Conservation (phyloP, 2,797 vertebrate genomes). For the Garrulus glandarius region DNA sequence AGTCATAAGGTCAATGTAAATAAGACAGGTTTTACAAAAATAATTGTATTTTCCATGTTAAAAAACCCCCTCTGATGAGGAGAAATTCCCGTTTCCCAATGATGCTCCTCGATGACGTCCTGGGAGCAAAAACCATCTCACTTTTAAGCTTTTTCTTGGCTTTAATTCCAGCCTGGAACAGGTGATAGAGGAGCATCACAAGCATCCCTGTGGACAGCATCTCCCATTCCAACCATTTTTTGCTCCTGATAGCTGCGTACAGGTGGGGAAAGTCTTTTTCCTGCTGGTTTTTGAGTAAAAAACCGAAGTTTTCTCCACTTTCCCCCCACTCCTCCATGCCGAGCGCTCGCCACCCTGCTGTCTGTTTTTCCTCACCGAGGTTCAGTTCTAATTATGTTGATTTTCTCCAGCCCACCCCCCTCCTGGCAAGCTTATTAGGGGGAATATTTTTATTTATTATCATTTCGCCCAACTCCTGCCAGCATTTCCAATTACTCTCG, state of each 20-base stretch:
- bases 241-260: fast-evolving
- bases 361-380: slow-evolving; percentile 85
- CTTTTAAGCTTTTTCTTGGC: background rate
- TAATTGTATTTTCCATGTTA: background rate
- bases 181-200: background rate
- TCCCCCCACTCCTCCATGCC: slow-evolving; percentile 33
- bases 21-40: background rate
- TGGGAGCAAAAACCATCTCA: background rate
- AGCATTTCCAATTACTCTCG: slow-evolving; percentile 99
- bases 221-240: background rate
- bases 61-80: background rate
- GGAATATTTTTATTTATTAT: slow-evolving; percentile 99
- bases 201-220: background rate
- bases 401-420: slow-evolving; percentile 95
- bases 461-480: slow-evolving; percentile 97
- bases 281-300: background rate
- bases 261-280: background rate
- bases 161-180: background rate
- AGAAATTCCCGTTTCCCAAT: fast-evolving
- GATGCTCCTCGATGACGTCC: background rate
- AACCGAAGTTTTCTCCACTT: slow-evolving; percentile 50
- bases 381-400: slow-evolving; percentile 99
- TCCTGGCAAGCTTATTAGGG: slow-evolving; percentile 96
- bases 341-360: slow-evolving; percentile 77
- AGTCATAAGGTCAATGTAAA: background rate